Base-by-base conservation (phyloP, 2,888 invertebrate species). In the Pheosia tremula region DNA sequence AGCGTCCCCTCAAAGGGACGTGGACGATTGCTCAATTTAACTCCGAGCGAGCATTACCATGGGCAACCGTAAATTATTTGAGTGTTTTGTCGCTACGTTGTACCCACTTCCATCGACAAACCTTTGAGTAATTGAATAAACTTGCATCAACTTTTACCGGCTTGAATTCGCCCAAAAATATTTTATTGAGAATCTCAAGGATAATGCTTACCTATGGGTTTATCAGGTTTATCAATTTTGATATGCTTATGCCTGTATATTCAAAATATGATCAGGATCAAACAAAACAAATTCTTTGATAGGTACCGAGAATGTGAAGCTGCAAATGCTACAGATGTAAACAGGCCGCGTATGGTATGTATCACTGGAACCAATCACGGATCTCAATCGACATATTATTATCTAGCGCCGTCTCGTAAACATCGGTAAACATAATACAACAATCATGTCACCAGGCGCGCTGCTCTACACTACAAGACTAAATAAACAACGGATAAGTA, bases 361-460 rank as follows among this genome's bases (percentile, higher is more conserved):
- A 37, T 36, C 39, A 50, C 53, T 41, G 37, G 36, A 61, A 37
- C 36, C 52, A 58, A 68, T 64, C 53, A 57, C 62, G 13, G 49
- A 11, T 13, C 36, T 45, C 38, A 24, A 24, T 24, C 56, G 58
- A 56, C 56, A 24, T 59, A 59, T 62, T 63, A 69, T 61, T 61
- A 62, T 62, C 59, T 56, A 64, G 43, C 56, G 58, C 57, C 56
- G 56, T 60, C 62, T 62, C 59, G 56, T 59, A 62, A 57, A 59
- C 53, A 50, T 59, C 47, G 59, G 55, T 58, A 59, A 57, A 59
- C 59, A 63, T 63, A 60, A 64, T 68, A 67, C 61, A 61, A 67
- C 58, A 67, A 72, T 81, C 78, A 81, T 80, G 74, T 80, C 82
- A 81, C 75, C 77, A 69, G 60, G 62, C 47, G 47, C 47, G n/a